Evolutionary conservation across 2,888 invertebrate species (phyloP), one percentile per base, ranked within the genome.

Genomic region (Apamea anceps): DNA sequence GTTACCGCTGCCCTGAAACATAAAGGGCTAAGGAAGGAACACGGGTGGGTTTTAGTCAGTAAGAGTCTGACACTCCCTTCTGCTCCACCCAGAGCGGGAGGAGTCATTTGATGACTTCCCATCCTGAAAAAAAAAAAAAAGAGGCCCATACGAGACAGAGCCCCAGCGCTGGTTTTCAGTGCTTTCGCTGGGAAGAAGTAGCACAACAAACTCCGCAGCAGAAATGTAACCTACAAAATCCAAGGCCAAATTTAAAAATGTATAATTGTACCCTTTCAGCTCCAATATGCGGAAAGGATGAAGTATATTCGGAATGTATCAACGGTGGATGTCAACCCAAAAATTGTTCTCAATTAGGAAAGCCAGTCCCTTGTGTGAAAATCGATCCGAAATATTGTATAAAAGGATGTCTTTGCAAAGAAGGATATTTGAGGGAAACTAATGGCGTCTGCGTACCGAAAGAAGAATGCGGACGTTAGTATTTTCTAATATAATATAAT

Each of bases 321-420:
- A 91, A 94, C 42, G 91, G 90, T 12, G 91, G 91, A n/a, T 94
- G 94, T 84, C 73, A 81, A 45, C 79, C 88, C 0, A 88, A 87
- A 79, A 92, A 91, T 71, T 94, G 94, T 82, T 89, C 91, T 0
- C 90, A 93, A 81, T 72, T 90, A 42, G 92, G 91, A 1, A 80
- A 84, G 37, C 85, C 85, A 12, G 81, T 92, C 12, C 87, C 87
- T 3, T 94, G 93, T 76, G 62, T 87, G 1, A 90, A 85, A 74
- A 72, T 91, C 0, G 68, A 87, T 32, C 81, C 89, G 0, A 84
- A 87, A 28, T 10, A 42, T 54, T 94, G 94, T 67, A 88, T 84
- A 25, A 87, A 89, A 28, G 94, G 94, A 1, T 94, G 94, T 70
- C 45, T 91, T 12, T 94, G 94, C 72, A 85, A 87, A 79, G 82